phyloP scores from a whole-genome alignment of 2,888 invertebrate genomes.

The Barypeithes pellucidus region DNA sequence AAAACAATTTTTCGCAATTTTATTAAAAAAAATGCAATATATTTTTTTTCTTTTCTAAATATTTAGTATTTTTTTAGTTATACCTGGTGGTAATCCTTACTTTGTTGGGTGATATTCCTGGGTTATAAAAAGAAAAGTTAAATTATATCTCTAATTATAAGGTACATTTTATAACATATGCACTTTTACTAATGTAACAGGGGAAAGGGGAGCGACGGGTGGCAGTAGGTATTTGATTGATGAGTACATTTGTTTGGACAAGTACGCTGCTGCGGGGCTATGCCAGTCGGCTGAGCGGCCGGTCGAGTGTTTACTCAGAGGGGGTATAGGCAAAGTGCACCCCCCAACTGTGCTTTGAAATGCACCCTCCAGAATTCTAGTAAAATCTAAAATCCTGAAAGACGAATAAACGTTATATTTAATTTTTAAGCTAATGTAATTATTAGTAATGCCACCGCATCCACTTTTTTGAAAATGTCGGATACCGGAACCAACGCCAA shows the following conservation, averaged over 20 bases:
- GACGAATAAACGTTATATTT: background rate
- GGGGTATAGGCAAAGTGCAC: conserved; percentile 49
- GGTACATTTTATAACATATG: background rate
- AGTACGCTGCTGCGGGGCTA: conserved; percentile 53
- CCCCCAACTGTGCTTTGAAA: conserved; percentile 39
- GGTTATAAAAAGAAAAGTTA: too few relatives aligned
- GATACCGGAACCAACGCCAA: too few relatives aligned
- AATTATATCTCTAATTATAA: too few relatives aligned
- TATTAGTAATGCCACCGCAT: too few relatives aligned
- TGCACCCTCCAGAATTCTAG: conserved; percentile 20
- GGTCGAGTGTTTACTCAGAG: conserved; percentile 51
- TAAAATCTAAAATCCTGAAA: conserved; percentile 16
- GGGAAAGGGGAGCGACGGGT: conserved; percentile 40
- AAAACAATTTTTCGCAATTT: too few relatives aligned
- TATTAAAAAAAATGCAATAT: too few relatives aligned
- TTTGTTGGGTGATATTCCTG: too few relatives aligned
- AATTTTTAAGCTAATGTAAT: too few relatives aligned
- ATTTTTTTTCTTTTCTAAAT: too few relatives aligned
- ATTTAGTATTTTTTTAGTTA: too few relatives aligned
- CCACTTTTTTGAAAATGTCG: too few relatives aligned
- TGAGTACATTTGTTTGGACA: conserved; percentile 56
- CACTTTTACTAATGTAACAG: conserved; percentile 34
- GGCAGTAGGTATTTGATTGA: conserved; percentile 55
- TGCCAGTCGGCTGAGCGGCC: conserved; percentile 51
- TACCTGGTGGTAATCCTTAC: too few relatives aligned